phyloP scores from a whole-genome alignment of 2,888 invertebrate species.

The Ramazzottius varieornatus region DNA sequence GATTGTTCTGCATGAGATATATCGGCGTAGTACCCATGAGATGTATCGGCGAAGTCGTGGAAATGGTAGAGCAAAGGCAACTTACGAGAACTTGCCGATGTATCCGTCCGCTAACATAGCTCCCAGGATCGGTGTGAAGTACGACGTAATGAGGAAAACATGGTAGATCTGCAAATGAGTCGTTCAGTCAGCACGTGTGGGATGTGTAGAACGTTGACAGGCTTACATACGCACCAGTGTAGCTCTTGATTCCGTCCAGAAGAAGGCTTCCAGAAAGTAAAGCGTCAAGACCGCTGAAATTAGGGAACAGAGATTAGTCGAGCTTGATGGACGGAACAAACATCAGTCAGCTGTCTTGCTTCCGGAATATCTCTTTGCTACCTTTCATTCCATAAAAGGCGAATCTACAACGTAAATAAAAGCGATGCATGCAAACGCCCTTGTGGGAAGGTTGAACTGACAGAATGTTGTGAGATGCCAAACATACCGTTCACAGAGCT shows the following conservation, averaged over 20 bases:
- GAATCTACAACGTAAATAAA: no score
- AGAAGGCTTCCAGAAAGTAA: neutral
- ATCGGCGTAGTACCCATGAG: no score
- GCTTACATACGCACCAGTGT: no score
- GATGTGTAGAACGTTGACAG: no score
- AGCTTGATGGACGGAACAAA: neutral
- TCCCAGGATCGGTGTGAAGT: slow-evolving; percentile 21
- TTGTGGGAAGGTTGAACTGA: no score
- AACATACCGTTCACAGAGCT: slow-evolving; percentile 82
- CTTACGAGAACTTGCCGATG: slow-evolving; percentile 20
- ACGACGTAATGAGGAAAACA: slow-evolving; percentile 19
- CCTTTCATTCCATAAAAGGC: slow-evolving; percentile 89
- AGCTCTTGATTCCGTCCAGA: neutral
- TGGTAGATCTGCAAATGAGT: slow-evolving; percentile 21
- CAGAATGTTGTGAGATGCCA: no score
- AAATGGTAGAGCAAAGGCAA: no score
- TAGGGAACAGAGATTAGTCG: neutral
- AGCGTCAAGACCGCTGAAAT: neutral
- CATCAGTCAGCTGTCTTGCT: neutral
- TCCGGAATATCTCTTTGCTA: no score
- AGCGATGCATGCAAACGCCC: no score
- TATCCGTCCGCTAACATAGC: slow-evolving; percentile 22
- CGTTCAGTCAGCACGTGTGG: no score
- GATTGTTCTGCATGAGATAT: slow-evolving; percentile 17
- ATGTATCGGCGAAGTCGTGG: no score